Conservation (phyloP, 2,888 invertebrate genomes). For the Tipula helvola region DNA sequence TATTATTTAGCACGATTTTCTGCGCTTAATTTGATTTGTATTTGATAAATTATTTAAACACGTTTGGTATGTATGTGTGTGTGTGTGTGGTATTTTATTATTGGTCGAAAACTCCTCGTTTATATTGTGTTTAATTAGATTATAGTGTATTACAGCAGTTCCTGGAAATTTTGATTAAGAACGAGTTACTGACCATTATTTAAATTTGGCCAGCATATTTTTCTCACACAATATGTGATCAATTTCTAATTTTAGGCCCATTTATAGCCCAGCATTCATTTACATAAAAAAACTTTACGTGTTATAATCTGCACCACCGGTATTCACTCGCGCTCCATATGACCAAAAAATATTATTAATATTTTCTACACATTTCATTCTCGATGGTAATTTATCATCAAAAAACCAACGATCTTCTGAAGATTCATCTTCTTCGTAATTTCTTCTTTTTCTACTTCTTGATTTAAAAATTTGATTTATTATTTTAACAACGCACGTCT, state of each 20-base stretch:
- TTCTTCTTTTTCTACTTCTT: not conserved
- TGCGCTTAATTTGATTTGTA: not conserved
- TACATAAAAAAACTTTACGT: not conserved
- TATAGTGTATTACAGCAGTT: too few species aligned
- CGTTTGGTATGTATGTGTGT: not conserved
- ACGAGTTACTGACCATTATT: not conserved
- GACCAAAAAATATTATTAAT: not conserved
- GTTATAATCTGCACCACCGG: not conserved
- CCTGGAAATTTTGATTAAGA: not conserved
- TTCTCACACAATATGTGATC: not conserved
- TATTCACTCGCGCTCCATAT: not conserved
- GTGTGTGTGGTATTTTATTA: not conserved
- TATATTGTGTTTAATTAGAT: not conserved
- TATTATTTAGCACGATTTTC: not conserved
- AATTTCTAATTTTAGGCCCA: not conserved
- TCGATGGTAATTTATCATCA: not conserved
- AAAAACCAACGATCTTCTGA: not conserved
- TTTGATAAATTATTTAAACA: not conserved
- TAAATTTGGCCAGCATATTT: not conserved
- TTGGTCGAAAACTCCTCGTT: not conserved
- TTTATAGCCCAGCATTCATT: not conserved
- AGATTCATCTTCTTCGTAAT: not conserved
- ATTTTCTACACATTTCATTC: not conserved
- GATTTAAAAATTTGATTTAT: not conserved
- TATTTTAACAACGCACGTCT: not conserved